Evolutionary conservation across 30 jellyfish, hydroid and myxozoan species (phyloP).

Genomic region (Turritopsis dohrnii): DNA sequence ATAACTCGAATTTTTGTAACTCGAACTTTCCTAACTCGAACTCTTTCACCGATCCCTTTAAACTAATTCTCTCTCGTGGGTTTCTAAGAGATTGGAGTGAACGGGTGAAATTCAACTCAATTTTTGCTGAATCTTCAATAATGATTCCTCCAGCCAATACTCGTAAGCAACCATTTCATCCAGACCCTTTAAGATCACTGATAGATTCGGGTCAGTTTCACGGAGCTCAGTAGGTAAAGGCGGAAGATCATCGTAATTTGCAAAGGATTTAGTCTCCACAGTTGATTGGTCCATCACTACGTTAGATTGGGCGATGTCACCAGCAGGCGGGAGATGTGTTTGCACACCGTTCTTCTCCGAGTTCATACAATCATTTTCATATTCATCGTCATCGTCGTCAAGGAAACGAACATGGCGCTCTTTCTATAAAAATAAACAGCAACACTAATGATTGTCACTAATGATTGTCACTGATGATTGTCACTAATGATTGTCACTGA

Average conservation of each 20-base stretch:
- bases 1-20: no score
- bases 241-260: neutral
- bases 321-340: neutral
- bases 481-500: no score
- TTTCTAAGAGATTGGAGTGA: no score
- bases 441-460: no score
- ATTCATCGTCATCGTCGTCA: neutral
- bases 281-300: neutral
- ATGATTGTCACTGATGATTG: no score
- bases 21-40: no score
- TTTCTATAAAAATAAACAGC: neutral
- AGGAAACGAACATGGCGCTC: neutral
- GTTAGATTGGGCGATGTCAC: neutral
- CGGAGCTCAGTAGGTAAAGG: neutral
- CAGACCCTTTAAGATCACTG: neutral
- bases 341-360: neutral
- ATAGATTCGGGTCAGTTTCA: constrained; percentile 8
- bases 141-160: neutral
- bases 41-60: no score
- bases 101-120: neutral
- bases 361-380: neutral
- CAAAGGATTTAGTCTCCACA: neutral
- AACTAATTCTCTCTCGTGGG: no score
- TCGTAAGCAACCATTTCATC: constrained; percentile 20
- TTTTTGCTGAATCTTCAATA: neutral